Conservation (phyloP, 2,113 vertebrate genomes). For the Myodes glareolus region DNA sequence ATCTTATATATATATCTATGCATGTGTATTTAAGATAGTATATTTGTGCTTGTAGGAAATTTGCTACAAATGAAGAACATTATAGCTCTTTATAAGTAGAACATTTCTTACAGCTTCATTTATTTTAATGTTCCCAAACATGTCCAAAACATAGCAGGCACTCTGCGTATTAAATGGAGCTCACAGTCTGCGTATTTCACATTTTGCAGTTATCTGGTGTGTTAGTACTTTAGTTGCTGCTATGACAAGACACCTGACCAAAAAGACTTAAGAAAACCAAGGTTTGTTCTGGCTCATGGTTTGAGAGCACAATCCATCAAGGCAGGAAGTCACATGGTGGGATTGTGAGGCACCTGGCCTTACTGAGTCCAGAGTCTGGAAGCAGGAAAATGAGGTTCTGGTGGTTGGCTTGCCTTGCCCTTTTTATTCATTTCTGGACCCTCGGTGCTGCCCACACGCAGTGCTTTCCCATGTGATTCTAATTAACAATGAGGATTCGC, state of each 20-base stretch:
- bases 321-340: neutral
- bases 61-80: slow-evolving; percentile 1
- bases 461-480: neutral
- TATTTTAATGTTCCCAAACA: slow-evolving; percentile 21
- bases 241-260: neutral
- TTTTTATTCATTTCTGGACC: neutral
- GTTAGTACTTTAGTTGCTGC: neutral
- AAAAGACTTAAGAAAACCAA: neutral
- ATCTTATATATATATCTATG: neutral
- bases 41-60: neutral
- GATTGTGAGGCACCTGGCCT: neutral
- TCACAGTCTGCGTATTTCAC: neutral
- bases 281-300: neutral
- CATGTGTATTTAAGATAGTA: neutral
- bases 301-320: neutral
- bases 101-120: slow-evolving; percentile 15
- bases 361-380: no score
- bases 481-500: neutral
- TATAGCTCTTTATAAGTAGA: slow-evolving; percentile 23
- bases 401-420: neutral
- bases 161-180: neutral
- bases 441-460: neutral
- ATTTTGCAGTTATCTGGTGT: neutral
- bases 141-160: neutral
- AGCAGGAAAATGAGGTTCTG: neutral